Base-by-base conservation (phyloP, 2,797 vertebrate species). In the Australoheros facetus region DNA sequence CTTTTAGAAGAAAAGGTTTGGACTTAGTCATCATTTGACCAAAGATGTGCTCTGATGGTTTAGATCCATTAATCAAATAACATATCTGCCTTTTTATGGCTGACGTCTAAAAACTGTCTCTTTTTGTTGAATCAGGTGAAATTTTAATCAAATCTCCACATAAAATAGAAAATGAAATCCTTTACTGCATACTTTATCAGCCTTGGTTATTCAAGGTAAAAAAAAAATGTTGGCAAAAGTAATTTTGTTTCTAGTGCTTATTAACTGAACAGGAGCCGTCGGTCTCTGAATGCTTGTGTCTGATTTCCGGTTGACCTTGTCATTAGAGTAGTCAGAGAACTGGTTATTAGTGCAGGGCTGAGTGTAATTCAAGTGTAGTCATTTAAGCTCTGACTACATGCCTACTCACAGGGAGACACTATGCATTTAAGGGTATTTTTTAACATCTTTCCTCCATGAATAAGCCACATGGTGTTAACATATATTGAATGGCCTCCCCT, bases 351-450 rank as follows among this genome's bases (percentile, higher is more conserved):
- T 56, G 7, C 11, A 13, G 51, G 48, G 55, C 19, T 72, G 26
- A 62, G 37, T 57, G 9, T 79, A 85, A 81, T 83, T 74, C 66
- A 23, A 73, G 28, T 8, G 12, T 19, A 30, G 30, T 17, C 19
- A 23, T 66, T 78, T 21, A 73, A 73, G 34, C 32, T 21, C 4
- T 42, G 23, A 57, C 45, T 70, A 53, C 1, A 54, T 0, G 3
- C 72, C 32, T 13, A 7, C 39, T 32, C 2, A 2, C 11, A 55
- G 39, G 60, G 56, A n/a, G 56, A 71, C 1, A 0, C 4, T 56
- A 57, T 23, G 17, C 1, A 56, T 66, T 81, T 57, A 59, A 69
- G 39, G 42, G 0, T 54, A 1, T 62, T 77, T 58, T 58, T 55
- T 62, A 66, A 69, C 42, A 66, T 58, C 39, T 42, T 23, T 77